phyloP scores from a whole-genome alignment of 2,113 vertebrate species.

The Serilophus lunatus region DNA sequence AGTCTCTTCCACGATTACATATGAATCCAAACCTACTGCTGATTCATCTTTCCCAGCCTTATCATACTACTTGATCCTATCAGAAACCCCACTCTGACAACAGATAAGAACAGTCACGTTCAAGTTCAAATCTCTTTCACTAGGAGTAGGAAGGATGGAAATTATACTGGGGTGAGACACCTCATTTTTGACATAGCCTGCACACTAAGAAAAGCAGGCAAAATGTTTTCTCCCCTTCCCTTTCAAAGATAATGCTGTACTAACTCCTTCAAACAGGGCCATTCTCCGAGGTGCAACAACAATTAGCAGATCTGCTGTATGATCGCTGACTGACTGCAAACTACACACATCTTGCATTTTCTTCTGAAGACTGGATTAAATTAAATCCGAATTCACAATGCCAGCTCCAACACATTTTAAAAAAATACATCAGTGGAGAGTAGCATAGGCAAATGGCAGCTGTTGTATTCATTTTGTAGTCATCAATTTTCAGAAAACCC shows the following conservation, averaged over 20 bases:
- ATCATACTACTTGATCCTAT: background rate
- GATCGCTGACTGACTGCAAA: background rate
- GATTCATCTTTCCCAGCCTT: background rate
- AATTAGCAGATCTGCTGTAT: background rate
- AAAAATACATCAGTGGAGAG: background rate
- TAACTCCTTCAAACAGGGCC: background rate
- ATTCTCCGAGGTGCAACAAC: background rate
- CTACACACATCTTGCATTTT: background rate
- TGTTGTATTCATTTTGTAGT: background rate
- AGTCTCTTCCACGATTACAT: too few species aligned
- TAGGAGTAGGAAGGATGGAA: background rate
- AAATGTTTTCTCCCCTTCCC: background rate
- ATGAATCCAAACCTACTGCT: background rate
- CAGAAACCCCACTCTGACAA: background rate
- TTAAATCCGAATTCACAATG: background rate
- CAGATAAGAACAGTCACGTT: rapidly evolving
- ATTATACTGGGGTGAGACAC: background rate
- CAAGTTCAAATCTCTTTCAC: background rate
- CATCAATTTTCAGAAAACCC: background rate
- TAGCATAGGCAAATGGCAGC: background rate
- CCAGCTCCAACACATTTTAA: background rate
- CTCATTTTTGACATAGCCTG: background rate
- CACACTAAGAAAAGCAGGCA: background rate
- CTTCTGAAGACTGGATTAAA: background rate
- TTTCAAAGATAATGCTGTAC: background rate